Percentiles rank a stretch among this genome's conserved stretches.
Conservation (phyloP, 1,140 invertebrate species). For the Sinella curviseta region DNA sequence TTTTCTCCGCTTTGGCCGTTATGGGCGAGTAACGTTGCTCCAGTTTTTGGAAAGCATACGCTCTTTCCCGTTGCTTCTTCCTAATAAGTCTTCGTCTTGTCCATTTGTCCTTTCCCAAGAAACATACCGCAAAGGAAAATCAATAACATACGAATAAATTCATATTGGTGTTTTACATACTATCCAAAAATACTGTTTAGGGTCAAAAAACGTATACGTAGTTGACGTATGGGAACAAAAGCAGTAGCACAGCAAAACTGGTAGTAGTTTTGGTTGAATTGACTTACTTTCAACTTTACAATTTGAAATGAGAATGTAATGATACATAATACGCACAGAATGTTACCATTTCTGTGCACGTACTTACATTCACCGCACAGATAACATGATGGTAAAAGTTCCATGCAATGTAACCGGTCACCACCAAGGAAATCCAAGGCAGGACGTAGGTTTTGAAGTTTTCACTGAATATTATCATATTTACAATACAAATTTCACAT, state of each 20-base stretch:
- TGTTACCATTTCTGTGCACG: not conserved
- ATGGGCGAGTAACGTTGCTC: conserved; percentile 14
- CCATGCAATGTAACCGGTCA: conserved; percentile 32
- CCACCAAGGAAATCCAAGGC: conserved; percentile 35
- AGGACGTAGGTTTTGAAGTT: conserved; percentile 28
- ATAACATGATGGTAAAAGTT: conserved; percentile 29
- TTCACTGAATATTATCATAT: conserved; percentile 10
- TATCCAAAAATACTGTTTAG: no score
- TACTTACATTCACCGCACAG: conserved; percentile 30
- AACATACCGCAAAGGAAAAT: not conserved
- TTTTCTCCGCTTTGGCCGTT: conserved; percentile 29
- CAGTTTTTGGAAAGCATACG: conserved; percentile 9
- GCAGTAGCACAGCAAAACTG: no score
- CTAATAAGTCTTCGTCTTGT: not conserved
- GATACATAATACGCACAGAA: no score
- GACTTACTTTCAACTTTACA: no score
- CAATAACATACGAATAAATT: no score
- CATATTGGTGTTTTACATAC: no score
- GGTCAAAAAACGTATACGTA: no score
- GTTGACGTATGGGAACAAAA: no score
- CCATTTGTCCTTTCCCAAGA: not conserved
- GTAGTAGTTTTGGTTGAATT: no score
- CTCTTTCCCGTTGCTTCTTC: conserved; percentile 12
- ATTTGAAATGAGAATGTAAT: not conserved
- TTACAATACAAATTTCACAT: no score